Evolutionary conservation across 2,888 invertebrate species (phyloP), one percentile per base, ranked within the genome.

Genomic region (Heliothis peltigera): DNA sequence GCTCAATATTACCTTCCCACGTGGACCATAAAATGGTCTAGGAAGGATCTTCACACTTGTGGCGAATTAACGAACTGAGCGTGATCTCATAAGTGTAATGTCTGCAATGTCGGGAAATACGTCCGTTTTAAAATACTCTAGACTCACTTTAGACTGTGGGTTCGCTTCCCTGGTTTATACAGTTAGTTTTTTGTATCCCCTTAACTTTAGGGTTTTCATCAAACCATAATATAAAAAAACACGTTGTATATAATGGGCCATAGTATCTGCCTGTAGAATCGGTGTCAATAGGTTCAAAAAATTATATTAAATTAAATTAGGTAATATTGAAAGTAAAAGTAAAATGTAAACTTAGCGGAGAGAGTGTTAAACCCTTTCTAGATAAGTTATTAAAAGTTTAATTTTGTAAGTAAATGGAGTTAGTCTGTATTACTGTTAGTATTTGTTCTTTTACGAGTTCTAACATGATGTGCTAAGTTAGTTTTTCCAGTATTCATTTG

Each of bases 21-120:
- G 12, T 15, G 21, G 17, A 12, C 28, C 32, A 0, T 65, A 65
- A 56, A 51, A n/a, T 56, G 25, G 21, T 28, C 39, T 64, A 25
- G 73, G 65, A 72, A 56, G 57, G 54, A 44, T 51, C 59, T 19
- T 73, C 19, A 43, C 46, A 70, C 66, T 70, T 66, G 66, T 22
- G 22, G 43, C 22, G 17, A 46, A 72, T 46, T 51, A 44, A 52
- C 25, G 19, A n/a, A 8, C 21, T 5, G 17, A 15, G 32, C 0
- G 28, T 70, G 70, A 72, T 65, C 66, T 72, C 73, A 72, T 57
- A 18, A 17, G 1, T 18, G 8, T 4, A 12, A 28, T 8, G 28
- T 7, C 28, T 28, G 8, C 5, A 4, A 21, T 7, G 39, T 28
- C 43, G 8, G 35, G 19, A 39, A 22, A 18, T 7, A 42, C 8